Evolutionary conservation across 2,113 vertebrate species (phyloP).

Genomic region (Casuarius casuarius): DNA sequence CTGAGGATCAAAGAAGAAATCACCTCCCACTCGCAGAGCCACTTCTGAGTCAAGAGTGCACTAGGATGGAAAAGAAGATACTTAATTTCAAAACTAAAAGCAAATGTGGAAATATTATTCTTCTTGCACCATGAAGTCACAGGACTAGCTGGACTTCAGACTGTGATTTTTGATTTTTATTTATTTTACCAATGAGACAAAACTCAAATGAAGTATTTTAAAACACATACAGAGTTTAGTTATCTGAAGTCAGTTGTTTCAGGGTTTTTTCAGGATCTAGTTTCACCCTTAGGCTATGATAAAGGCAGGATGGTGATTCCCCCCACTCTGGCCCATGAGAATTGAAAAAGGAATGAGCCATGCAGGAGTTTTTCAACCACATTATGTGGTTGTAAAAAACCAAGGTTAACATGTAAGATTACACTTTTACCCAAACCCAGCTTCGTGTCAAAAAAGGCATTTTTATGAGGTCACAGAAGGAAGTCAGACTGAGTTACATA

Average conservation of each 20-base stretch:
- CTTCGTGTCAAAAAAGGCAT: not conserved
- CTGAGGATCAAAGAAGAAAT: slow-evolving; percentile 93
- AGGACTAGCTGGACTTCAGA: not conserved
- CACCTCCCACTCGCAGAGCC: slow-evolving; percentile 89
- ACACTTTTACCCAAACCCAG: not conserved
- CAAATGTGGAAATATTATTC: not conserved
- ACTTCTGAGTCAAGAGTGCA: slow-evolving; percentile 86
- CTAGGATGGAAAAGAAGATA: slow-evolving; percentile 74
- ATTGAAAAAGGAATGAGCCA: not conserved
- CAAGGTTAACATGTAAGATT: not conserved
- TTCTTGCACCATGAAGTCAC: not conserved
- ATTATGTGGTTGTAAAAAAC: not conserved
- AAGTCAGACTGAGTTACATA: not conserved
- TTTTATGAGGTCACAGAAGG: not conserved
- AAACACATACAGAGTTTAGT: not conserved
- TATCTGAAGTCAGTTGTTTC: not conserved
- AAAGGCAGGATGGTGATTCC: not conserved
- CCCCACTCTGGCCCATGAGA: not conserved
- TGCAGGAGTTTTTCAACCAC: not conserved
- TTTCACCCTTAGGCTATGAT: not conserved
- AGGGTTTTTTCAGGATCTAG: not conserved
- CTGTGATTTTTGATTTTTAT: not conserved
- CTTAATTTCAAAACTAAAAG: slow-evolving; percentile 22
- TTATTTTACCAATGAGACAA: not conserved
- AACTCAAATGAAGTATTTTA: not conserved